phyloP scores from a whole-genome alignment of 2,888 invertebrate genomes.

The Apamea monoglypha region DNA sequence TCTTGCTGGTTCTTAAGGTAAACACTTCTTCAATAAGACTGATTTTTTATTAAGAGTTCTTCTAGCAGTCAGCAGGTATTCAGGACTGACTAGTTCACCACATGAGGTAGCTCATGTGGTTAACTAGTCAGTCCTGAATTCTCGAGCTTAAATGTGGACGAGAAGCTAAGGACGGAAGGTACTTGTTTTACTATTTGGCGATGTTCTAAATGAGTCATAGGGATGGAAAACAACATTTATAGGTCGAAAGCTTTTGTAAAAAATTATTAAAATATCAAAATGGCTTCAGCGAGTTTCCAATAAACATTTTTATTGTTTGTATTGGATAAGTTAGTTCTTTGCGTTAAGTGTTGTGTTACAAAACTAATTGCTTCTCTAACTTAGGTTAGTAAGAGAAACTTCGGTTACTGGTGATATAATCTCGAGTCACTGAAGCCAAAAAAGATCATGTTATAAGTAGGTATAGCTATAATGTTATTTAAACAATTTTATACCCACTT shows the following conservation, averaged over 20 bases:
- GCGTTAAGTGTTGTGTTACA: background rate
- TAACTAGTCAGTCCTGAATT: background rate
- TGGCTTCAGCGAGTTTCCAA: constrained; percentile 2
- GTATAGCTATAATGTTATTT: background rate
- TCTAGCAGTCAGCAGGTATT: background rate
- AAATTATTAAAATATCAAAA: constrained; percentile 4
- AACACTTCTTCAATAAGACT: background rate
- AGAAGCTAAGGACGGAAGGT: background rate
- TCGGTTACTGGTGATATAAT: background rate
- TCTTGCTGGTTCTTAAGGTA: background rate
- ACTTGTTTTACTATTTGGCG: background rate
- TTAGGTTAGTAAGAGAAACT: background rate
- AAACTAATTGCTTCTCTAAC: background rate
- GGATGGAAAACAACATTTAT: constrained; percentile 8
- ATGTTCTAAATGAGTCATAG: constrained; percentile 32
- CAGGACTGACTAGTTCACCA: no score
- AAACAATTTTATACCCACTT: background rate
- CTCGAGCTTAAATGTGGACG: no score
- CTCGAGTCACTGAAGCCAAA: constrained; percentile 20
- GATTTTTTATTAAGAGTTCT: background rate
- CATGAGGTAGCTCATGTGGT: no score
- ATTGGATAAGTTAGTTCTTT: background rate
- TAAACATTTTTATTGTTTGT: background rate
- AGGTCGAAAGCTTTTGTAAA: constrained; percentile 16
- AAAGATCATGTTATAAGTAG: constrained; percentile 2